These are phyloP conservation scores for Halcyon smyrnensis DNA, from an alignment of 2,797 vertebrate species.

Conservation along the genomic window DNA sequence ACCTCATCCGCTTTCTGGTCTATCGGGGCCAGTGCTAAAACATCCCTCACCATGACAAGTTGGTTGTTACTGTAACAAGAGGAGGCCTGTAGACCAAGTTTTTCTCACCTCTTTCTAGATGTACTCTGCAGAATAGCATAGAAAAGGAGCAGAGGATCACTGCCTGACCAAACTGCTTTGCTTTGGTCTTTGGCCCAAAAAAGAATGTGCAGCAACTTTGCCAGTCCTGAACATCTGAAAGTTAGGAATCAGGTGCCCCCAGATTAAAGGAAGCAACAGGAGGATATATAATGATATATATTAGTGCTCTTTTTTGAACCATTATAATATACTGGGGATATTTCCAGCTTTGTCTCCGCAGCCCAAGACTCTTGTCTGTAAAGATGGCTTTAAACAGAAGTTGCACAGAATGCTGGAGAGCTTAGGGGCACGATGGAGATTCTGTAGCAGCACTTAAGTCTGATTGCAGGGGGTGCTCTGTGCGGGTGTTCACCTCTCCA, in stretches of 20 bases:
- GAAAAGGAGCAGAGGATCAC: background rate
- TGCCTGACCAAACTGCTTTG: background rate
- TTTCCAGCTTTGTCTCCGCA: background rate
- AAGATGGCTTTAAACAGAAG: background rate
- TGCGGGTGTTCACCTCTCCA: background rate
- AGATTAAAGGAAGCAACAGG: background rate
- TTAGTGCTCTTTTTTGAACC: background rate
- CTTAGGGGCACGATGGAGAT: accelerated
- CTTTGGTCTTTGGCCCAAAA: background rate
- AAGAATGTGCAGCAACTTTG: background rate
- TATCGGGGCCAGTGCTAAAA: background rate
- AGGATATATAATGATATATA: background rate
- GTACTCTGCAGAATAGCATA: background rate
- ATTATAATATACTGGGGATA: background rate
- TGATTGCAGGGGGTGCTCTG: background rate
- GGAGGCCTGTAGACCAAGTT: background rate
- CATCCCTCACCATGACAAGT: background rate
- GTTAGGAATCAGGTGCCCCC: background rate
- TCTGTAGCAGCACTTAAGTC: background rate
- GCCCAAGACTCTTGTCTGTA: no score
- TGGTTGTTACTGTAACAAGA: accelerated
- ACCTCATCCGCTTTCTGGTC: background rate
- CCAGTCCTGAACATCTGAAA: background rate
- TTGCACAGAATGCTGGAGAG: background rate
- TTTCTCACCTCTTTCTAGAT: background rate